These are phyloP conservation scores for Nemurella pictetii DNA, from an alignment of 2,888 invertebrate genomes.

Conservation along the genomic window DNA sequence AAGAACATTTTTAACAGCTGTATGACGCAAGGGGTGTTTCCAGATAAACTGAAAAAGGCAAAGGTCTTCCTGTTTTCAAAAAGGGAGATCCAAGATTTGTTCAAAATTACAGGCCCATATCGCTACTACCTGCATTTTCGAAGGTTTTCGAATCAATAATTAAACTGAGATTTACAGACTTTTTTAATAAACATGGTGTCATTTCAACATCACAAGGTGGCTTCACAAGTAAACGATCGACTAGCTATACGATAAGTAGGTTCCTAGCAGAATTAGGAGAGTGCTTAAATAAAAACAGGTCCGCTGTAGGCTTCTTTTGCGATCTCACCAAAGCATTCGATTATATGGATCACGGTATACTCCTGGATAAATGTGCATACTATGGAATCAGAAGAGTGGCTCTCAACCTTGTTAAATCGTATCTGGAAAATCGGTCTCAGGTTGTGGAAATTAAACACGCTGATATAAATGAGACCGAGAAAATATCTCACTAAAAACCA, in stretches of 20 bases:
- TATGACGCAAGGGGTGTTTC: constrained; percentile 34
- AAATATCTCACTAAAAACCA: no score
- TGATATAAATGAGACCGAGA: no score
- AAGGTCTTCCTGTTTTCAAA: constrained; percentile 41
- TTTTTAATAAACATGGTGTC: constrained; percentile 32
- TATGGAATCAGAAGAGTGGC: constrained; percentile 34
- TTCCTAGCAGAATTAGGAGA: constrained; percentile 25
- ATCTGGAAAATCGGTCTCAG: no score
- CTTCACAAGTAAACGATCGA: constrained; percentile 35
- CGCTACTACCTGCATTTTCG: constrained; percentile 37
- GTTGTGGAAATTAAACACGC: no score
- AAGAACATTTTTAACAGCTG: constrained; percentile 3
- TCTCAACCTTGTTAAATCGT: constrained; percentile 28
- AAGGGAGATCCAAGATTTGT: constrained; percentile 33
- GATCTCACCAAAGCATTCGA: constrained; percentile 38
- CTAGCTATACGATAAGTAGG: constrained; percentile 32
- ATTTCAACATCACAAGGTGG: constrained; percentile 39
- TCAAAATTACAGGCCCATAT: constrained; percentile 40
- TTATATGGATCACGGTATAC: constrained; percentile 34
- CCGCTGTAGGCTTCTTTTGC: constrained; percentile 24
- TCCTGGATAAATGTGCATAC: constrained; percentile 32
- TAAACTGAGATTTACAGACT: no score
- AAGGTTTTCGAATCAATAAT: constrained; percentile 38
- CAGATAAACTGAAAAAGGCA: constrained; percentile 38
- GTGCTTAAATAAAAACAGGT: constrained; percentile 30